Conservation (phyloP, 2,888 invertebrate species). For the Dendrolimus houi region DNA sequence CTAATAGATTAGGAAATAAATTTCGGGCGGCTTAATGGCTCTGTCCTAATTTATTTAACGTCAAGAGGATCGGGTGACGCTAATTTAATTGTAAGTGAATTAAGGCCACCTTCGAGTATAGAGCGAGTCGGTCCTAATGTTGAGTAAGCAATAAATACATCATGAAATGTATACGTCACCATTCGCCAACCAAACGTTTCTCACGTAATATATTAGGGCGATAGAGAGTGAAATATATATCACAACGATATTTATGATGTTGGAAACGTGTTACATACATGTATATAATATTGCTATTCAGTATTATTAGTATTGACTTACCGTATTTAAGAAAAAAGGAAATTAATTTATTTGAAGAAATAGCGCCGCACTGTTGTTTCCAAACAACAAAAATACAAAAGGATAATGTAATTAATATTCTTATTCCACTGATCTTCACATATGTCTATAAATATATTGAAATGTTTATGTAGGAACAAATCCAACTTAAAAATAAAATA, state of each 20-base stretch:
- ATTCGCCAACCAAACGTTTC: slow-evolving; percentile 34
- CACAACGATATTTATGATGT: slow-evolving; percentile 41
- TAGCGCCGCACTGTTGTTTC: too few relatives aligned
- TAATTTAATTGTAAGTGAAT: slow-evolving; percentile 62
- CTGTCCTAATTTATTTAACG: slow-evolving; percentile 57
- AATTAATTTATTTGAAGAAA: too few relatives aligned
- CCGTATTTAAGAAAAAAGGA: too few relatives aligned
- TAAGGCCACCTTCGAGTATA: slow-evolving; percentile 50
- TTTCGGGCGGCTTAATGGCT: slow-evolving; percentile 44
- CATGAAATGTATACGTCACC: slow-evolving; percentile 36
- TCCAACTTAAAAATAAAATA: too few relatives aligned
- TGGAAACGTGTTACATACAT: not conserved
- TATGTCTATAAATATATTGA: too few relatives aligned
- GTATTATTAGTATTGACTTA: too few relatives aligned
- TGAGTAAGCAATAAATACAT: slow-evolving; percentile 50
- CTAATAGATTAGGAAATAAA: slow-evolving; percentile 51
- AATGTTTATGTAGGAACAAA: too few relatives aligned
- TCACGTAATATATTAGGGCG: slow-evolving; percentile 42
- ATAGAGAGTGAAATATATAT: slow-evolving; percentile 45
- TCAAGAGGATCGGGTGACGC: slow-evolving; percentile 50
- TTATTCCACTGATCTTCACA: too few relatives aligned
- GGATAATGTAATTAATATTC: too few relatives aligned
- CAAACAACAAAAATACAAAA: too few relatives aligned
- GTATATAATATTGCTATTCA: too few relatives aligned
- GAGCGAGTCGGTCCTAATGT: slow-evolving; percentile 29